phyloP scores from a whole-genome alignment of 2,113 vertebrate species.

The Ondatra zibethicus region DNA sequence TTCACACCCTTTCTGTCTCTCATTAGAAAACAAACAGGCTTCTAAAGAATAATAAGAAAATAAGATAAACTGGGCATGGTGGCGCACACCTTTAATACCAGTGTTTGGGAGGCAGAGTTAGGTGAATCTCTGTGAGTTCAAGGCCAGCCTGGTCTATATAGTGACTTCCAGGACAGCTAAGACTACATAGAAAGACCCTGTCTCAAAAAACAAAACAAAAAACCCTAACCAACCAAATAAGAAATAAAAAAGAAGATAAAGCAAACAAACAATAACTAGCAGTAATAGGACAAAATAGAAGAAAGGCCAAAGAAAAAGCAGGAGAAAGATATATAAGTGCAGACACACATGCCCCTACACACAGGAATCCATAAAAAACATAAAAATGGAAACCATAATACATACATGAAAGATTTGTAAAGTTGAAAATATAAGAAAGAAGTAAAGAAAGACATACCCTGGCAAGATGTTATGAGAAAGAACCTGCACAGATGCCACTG shows the following conservation, averaged over 20 bases:
- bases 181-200: not conserved
- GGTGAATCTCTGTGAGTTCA: not conserved
- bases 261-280: not conserved
- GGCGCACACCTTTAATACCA: not conserved
- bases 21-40: not conserved
- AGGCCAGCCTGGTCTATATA: not conserved
- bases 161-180: not conserved
- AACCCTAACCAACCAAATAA: not conserved
- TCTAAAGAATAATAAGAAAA: not conserved
- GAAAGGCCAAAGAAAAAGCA: not conserved
- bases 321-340: not conserved
- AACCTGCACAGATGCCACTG: not conserved
- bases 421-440: not conserved
- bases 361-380: not conserved
- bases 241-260: not conserved
- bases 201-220: not conserved
- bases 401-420: not conserved
- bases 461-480: not conserved
- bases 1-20: not conserved
- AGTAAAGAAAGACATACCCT: not conserved
- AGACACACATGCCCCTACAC: not conserved
- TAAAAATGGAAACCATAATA: not conserved
- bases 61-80: not conserved
- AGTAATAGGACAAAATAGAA: not conserved
- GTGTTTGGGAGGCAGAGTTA: not conserved